phyloP scores from a whole-genome alignment of 2,113 vertebrate genomes.

The Opisthocomus hoazin region DNA sequence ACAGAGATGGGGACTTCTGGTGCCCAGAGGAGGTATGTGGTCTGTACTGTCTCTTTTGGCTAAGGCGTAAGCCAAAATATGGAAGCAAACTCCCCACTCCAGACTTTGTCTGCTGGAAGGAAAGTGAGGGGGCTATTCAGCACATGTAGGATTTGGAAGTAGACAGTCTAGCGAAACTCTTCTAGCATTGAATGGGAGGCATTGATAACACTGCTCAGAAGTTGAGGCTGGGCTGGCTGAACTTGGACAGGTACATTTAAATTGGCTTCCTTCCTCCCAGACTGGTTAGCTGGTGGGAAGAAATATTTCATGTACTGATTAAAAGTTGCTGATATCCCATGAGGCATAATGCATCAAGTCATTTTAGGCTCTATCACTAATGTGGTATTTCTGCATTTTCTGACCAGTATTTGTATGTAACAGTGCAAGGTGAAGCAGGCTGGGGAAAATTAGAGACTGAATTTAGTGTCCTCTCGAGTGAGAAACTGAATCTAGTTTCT shows the following conservation, averaged over 20 bases:
- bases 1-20: background rate
- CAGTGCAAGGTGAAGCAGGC: background rate
- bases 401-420: background rate
- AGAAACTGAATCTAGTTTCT: background rate
- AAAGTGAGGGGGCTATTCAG: background rate
- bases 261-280: background rate
- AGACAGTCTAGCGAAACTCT: background rate
- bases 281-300: background rate
- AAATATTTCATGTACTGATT: background rate
- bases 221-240: background rate
- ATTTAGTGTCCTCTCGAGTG: background rate
- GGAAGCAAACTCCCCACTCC: constrained; percentile 10
- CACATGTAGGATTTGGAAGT: background rate
- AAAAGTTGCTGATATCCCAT: background rate
- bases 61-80: background rate
- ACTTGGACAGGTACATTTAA: background rate
- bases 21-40: background rate
- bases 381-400: background rate
- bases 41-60: background rate
- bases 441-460: background rate
- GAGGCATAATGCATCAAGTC: background rate
- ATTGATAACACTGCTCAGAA: background rate
- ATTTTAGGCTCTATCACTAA: background rate
- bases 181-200: background rate
- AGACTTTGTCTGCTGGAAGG: constrained; percentile 32